Percentiles rank a stretch among this genome's conserved stretches.
These are phyloP conservation scores for Gisinianus flammeolus DNA, from an alignment of 2,888 invertebrate genomes.

Conservation along the genomic window DNA sequence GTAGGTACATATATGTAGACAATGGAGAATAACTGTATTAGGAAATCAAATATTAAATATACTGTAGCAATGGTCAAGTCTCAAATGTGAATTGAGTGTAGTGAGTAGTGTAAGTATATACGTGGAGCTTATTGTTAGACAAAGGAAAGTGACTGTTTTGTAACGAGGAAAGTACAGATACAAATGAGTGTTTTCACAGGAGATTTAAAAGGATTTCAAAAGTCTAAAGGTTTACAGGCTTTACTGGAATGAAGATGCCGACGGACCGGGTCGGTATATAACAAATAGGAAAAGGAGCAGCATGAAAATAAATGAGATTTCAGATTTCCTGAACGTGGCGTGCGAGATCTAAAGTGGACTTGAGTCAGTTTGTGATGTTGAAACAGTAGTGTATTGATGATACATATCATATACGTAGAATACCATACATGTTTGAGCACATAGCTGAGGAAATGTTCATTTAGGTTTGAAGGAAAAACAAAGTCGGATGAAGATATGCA, in stretches of 20 bases:
- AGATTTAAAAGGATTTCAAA: not conserved
- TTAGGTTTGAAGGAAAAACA: conserved; percentile 15
- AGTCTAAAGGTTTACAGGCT: not conserved
- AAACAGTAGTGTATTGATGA: not conserved
- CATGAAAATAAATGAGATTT: conserved; percentile 15
- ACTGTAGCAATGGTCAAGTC: too few species aligned
- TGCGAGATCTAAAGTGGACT: conserved; percentile 8
- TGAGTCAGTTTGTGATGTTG: not conserved
- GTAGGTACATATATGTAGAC: too few species aligned
- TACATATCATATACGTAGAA: not conserved
- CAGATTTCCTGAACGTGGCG: conserved; percentile 9
- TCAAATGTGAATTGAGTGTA: too few species aligned
- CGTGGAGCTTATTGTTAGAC: too few species aligned
- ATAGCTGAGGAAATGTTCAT: not conserved
- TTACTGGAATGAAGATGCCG: not conserved
- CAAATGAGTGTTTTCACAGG: not conserved
- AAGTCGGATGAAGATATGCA: conserved; percentile 1
- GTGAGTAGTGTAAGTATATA: too few species aligned
- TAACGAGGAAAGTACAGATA: not conserved
- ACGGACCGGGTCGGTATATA: not conserved
- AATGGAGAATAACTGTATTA: too few species aligned
- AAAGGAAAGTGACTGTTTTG: not conserved
- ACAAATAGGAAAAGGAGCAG: not conserved
- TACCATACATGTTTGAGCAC: not conserved
- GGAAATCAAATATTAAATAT: too few species aligned